phyloP scores from a whole-genome alignment of 2,797 vertebrate genomes.

The Sarcophilus harrisii region DNA sequence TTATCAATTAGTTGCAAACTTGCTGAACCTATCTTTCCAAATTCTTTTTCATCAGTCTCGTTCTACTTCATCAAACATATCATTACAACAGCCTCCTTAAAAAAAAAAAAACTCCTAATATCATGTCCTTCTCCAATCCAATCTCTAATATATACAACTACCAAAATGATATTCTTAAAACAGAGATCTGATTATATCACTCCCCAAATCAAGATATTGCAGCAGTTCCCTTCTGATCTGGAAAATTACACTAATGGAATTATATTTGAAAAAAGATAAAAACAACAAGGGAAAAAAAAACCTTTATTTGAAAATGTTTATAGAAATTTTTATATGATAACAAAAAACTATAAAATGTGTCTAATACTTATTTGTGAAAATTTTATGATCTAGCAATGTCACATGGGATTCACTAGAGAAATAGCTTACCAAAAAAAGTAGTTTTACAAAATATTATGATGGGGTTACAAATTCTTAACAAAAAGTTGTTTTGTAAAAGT shows the following conservation, averaged over 20 bases:
- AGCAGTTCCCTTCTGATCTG: neutral
- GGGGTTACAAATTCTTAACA: constrained; percentile 47
- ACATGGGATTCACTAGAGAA: neutral
- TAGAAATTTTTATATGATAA: constrained; percentile 5
- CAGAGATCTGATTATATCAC: neutral
- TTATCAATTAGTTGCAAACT: neutral
- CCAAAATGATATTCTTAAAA: neutral
- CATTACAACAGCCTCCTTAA: neutral
- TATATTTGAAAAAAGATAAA: neutral
- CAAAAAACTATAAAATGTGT: constrained; percentile 26
- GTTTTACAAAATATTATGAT: constrained; percentile 37
- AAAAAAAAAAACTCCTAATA: neutral
- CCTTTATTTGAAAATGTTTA: neutral
- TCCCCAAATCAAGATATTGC: neutral
- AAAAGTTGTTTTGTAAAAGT: constrained; percentile 44
- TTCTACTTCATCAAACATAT: neutral
- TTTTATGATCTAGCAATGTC: constrained; percentile 1
- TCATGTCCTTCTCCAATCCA: neutral
- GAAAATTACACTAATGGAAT: neutral
- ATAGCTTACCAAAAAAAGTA: neutral
- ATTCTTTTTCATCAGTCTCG: neutral
- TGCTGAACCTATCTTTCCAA: neutral
- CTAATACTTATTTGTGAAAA: neutral
- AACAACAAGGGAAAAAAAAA: neutral
- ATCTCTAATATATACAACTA: neutral